Evolutionary conservation across 2,797 vertebrate genomes (phyloP).

Genomic region (Chaetophractus vellerosus): DNA sequence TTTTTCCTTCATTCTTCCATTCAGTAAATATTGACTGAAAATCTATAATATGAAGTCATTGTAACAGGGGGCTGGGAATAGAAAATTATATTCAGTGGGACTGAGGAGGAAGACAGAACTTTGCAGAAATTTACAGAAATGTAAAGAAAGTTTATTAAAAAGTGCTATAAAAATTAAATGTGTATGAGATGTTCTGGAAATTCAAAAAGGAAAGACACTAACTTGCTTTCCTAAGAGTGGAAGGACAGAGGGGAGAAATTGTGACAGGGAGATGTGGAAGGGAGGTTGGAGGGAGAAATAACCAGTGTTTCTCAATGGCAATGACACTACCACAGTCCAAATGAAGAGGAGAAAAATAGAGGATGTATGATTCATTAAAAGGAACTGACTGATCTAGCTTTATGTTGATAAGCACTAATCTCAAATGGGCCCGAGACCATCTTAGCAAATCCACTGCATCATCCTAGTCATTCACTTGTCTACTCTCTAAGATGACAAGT

Average conservation of each 20-base stretch:
- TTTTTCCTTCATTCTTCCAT: slow-evolving; percentile 4
- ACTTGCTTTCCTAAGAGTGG: background rate
- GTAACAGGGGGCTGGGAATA: background rate
- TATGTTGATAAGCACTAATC: background rate
- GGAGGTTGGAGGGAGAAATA: background rate
- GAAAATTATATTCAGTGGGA: background rate
- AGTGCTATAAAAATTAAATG: background rate
- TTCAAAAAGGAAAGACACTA: background rate
- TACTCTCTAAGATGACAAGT: background rate
- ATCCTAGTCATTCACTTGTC: background rate
- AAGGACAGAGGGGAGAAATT: background rate
- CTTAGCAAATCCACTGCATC: background rate
- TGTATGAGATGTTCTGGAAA: background rate
- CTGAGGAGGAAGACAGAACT: background rate
- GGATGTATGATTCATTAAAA: background rate
- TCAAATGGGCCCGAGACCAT: background rate
- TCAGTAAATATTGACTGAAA: slow-evolving; percentile 30
- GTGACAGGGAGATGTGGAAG: background rate
- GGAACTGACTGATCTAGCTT: background rate
- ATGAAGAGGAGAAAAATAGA: background rate
- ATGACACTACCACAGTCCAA: background rate
- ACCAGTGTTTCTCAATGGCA: background rate
- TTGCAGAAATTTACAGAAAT: background rate
- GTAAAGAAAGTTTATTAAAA: slow-evolving; percentile 7
- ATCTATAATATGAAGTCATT: background rate